Percentiles rank a stretch among this genome's conserved stretches.
Conservation (phyloP, 2,113 vertebrate species). For the Alethe diademata region DNA sequence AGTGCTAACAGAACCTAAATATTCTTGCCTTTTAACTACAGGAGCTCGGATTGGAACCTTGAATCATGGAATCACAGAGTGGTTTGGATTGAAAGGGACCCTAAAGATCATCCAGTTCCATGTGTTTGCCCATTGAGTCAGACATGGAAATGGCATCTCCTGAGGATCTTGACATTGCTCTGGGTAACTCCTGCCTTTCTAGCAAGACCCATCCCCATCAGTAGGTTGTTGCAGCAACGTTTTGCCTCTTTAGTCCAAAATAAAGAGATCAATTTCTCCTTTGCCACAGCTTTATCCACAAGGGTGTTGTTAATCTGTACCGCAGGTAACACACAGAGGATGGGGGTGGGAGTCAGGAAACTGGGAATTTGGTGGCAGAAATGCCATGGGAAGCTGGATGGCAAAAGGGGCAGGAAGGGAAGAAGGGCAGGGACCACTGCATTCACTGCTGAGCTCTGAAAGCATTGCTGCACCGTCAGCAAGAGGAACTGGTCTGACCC, state of each 20-base stretch:
- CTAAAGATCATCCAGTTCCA: background rate
- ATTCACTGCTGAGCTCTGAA: background rate
- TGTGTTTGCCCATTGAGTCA: background rate
- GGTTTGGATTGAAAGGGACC: background rate
- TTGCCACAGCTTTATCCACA: background rate
- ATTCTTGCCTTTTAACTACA: background rate
- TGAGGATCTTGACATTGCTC: background rate
- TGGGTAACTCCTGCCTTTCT: background rate
- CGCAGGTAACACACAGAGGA: fast-evolving
- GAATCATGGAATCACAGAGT: background rate
- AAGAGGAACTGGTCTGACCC: background rate
- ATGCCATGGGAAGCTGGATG: background rate
- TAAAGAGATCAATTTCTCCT: background rate
- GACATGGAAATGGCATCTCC: background rate
- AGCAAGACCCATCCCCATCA: background rate
- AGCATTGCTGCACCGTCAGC: background rate
- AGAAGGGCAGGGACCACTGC: background rate
- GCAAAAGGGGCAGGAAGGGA: background rate
- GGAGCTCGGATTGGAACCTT: background rate
- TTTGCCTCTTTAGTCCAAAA: background rate
- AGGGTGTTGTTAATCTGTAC: background rate
- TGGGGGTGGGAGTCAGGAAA: background rate
- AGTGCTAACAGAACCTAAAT: conserved; percentile 10
- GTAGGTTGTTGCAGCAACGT: background rate
- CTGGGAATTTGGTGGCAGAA: background rate